Evolutionary conservation across 2,888 invertebrate species (phyloP).

Genomic region (Lycophotia porphyrea): DNA sequence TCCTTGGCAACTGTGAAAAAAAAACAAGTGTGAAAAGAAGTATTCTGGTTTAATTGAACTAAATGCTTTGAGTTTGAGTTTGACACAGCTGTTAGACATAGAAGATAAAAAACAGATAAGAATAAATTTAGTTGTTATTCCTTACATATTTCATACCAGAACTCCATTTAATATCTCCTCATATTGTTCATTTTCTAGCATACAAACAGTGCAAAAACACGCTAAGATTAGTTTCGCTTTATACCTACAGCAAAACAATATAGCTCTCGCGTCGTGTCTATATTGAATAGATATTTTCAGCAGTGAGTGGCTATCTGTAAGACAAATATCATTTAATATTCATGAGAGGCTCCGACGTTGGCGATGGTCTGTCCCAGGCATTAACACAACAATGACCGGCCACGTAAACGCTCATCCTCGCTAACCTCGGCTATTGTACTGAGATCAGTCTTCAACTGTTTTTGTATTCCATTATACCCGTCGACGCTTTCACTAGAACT

Average conservation of each 20-base stretch:
- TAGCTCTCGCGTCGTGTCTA: conserved; percentile 70
- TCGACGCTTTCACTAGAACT: conserved; percentile 60
- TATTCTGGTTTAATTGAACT: not conserved
- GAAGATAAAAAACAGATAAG: conserved; percentile 24
- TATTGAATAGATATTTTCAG: conserved; percentile 79
- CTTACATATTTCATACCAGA: conserved; percentile 17
- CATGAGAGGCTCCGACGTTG: conserved; percentile 82
- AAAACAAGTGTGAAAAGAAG: no score
- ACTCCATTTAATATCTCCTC: conserved; percentile 24
- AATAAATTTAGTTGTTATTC: no score
- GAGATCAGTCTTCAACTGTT: conserved; percentile 77
- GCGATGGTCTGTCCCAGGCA: conserved; percentile 78
- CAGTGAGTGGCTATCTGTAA: conserved; percentile 76
- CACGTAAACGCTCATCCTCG: conserved; percentile 77
- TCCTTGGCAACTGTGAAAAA: no score
- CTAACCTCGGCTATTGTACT: conserved; percentile 82
- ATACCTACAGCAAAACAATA: conserved; percentile 63
- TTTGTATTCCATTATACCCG: conserved; percentile 71
- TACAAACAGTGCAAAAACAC: conserved; percentile 45
- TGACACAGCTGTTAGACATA: not conserved
- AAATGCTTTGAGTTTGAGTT: not conserved
- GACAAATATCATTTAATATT: conserved; percentile 87
- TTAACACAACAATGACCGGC: conserved; percentile 85
- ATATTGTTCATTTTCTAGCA: conserved; percentile 37
- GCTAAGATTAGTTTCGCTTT: conserved; percentile 61